A percentile compares a stretch with the other conserved stretches of the same genome.
Evolutionary conservation across 1,140 invertebrate genomes (phyloP).

Genomic region (Melipona quadrifasciata): DNA sequence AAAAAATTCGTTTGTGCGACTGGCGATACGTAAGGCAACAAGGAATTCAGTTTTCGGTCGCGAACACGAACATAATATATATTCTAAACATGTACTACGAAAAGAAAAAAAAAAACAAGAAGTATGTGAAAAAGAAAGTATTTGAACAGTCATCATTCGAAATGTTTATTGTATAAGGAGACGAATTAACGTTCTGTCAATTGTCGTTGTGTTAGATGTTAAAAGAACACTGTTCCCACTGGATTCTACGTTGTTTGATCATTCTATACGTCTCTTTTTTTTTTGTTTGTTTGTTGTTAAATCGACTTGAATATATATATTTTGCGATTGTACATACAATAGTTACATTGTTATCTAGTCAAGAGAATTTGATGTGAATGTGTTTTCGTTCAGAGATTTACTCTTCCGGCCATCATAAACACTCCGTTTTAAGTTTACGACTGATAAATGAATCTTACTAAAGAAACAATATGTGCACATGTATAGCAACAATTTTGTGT

Average conservation of each 20-base stretch:
- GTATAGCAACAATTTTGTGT: slow-evolving; percentile 57
- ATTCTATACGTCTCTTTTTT: neutral
- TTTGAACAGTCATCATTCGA: slow-evolving; percentile 3
- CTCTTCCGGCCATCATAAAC: slow-evolving; percentile 53
- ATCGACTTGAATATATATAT: slow-evolving; percentile 22
- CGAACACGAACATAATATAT: slow-evolving; percentile 29
- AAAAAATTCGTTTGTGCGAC: neutral
- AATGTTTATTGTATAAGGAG: slow-evolving; percentile 12
- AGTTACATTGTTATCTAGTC: slow-evolving; percentile 65
- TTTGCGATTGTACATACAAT: slow-evolving; percentile 58
- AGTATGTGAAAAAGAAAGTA: neutral
- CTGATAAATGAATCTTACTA: slow-evolving; percentile 53
- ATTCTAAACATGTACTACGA: slow-evolving; percentile 29
- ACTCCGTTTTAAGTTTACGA: slow-evolving; percentile 56
- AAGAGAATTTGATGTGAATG: slow-evolving; percentile 33
- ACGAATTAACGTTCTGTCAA: slow-evolving; percentile 5
- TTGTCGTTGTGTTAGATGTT: slow-evolving; percentile 43
- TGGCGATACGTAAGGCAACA: slow-evolving; percentile 40
- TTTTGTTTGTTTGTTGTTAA: slow-evolving; percentile 26
- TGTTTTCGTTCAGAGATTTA: slow-evolving; percentile 48
- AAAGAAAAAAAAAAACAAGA: neutral
- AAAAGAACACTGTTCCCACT: slow-evolving; percentile 56
- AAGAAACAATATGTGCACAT: slow-evolving; percentile 38
- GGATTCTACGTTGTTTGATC: slow-evolving; percentile 18
- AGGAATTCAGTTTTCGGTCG: slow-evolving; percentile 13